A percentile compares a stretch with the other conserved stretches of the same genome.
Evolutionary conservation across 2,888 invertebrate species (phyloP).

Genomic region (Tetheella fluctuosa): DNA sequence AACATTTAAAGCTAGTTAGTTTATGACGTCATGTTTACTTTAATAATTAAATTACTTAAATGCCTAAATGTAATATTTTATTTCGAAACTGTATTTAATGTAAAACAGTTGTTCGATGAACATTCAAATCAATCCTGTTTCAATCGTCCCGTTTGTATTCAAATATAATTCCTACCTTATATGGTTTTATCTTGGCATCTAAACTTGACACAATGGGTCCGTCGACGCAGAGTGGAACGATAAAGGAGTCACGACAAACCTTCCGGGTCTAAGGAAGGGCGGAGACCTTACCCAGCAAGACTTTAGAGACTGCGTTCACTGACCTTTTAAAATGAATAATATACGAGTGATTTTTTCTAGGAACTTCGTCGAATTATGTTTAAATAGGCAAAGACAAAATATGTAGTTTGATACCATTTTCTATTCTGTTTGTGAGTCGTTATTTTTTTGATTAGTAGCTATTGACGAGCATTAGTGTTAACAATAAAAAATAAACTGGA

Average conservation of each 20-base stretch:
- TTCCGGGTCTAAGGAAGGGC: conserved; percentile 49
- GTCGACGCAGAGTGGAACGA: conserved; percentile 30
- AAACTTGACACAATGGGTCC: conserved; percentile 48
- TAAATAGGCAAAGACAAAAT: too few relatives aligned
- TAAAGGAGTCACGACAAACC: conserved; percentile 62
- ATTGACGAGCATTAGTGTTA: too few relatives aligned
- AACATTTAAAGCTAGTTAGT: conserved; percentile 20
- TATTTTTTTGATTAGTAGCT: too few relatives aligned
- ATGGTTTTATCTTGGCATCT: conserved; percentile 39
- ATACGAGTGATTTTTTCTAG: background rate
- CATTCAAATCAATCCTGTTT: conserved; percentile 2
- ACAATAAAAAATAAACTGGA: too few relatives aligned
- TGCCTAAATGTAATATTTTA: background rate
- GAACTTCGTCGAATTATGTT: background rate
- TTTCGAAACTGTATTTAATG: conserved; percentile 2
- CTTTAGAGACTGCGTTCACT: background rate
- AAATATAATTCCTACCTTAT: conserved; percentile 26
- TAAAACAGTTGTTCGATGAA: background rate
- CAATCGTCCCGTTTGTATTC: background rate
- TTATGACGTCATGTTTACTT: conserved; percentile 17
- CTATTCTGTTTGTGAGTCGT: too few relatives aligned
- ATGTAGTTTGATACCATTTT: too few relatives aligned
- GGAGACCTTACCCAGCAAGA: conserved; percentile 8
- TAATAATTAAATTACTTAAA: background rate
- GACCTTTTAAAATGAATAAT: conserved; percentile 6